Conservation (phyloP, 2,888 invertebrate species). For the Drosophila nigricruria region DNA sequence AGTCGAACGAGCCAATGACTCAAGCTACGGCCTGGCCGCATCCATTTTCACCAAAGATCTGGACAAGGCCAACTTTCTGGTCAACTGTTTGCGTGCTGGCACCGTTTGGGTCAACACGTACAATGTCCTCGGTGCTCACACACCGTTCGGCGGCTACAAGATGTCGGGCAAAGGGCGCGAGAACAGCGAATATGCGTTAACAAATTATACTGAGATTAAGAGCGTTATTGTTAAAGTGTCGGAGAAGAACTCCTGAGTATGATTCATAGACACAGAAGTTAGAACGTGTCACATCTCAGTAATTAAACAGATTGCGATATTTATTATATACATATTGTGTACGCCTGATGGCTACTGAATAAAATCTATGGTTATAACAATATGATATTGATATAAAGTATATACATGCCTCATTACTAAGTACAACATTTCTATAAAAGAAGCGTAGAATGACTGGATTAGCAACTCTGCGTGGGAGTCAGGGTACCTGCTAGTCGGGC, state of each 20-base stretch:
- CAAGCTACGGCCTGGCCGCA: slow-evolving; percentile 96
- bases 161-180: slow-evolving; percentile 98
- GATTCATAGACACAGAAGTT: background rate
- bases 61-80: slow-evolving; percentile 92
- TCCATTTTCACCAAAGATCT: slow-evolving; percentile 95
- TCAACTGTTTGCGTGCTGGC: slow-evolving; percentile 91
- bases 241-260: slow-evolving; percentile 89
- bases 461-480: too few relatives aligned
- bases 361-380: background rate
- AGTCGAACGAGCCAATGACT: slow-evolving; percentile 94
- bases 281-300: background rate
- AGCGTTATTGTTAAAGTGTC: slow-evolving; percentile 91
- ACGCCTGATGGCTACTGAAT: background rate
- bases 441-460: too few relatives aligned
- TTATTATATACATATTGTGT: background rate
- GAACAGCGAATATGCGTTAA: slow-evolving; percentile 95
- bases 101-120: slow-evolving; percentile 97
- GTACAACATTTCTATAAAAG: too few relatives aligned
- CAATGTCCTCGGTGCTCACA: slow-evolving; percentile 90
- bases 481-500: background rate
- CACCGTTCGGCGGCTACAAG: slow-evolving; percentile 98
- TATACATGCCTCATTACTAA: too few relatives aligned
- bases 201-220: slow-evolving; percentile 98
- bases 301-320: background rate
- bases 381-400: too few relatives aligned